phyloP scores from a whole-genome alignment of 2,113 vertebrate species.

The Phasianus colchicus region DNA sequence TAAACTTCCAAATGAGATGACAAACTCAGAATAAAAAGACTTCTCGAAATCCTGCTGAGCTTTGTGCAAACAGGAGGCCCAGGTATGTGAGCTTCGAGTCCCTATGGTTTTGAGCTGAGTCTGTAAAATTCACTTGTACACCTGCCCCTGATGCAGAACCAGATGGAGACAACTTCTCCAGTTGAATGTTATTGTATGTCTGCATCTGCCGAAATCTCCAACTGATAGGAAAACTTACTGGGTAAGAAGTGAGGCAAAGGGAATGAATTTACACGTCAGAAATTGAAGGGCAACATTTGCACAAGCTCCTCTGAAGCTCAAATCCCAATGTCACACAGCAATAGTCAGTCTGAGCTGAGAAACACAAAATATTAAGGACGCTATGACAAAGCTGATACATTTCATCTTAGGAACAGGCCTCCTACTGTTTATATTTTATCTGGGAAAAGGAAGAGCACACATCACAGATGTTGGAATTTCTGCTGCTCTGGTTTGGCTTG shows the following conservation, averaged over 20 bases:
- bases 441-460: background rate
- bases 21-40: background rate
- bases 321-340: background rate
- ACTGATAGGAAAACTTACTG: background rate
- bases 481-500: constrained; percentile 44
- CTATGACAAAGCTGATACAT: constrained; percentile 1
- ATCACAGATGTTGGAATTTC: constrained; percentile 33
- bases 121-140: background rate
- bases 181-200: background rate
- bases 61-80: background rate
- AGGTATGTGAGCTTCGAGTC: constrained; percentile 3
- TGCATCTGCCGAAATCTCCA: background rate
- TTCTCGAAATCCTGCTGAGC: background rate
- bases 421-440: constrained; percentile 36
- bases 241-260: background rate
- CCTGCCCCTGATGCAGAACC: fast-evolving
- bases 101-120: background rate
- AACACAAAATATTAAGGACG: constrained; percentile 45
- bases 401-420: constrained; percentile 32
- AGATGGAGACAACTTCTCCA: background rate
- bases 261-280: background rate
- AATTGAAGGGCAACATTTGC: background rate
- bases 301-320: background rate
- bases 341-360: constrained; percentile 14
- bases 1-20: constrained; percentile 14